A percentile compares a stretch with the other conserved stretches of the same genome.
phyloP scores from a whole-genome alignment of 2,888 invertebrate species.

The Ligdia adustata region DNA sequence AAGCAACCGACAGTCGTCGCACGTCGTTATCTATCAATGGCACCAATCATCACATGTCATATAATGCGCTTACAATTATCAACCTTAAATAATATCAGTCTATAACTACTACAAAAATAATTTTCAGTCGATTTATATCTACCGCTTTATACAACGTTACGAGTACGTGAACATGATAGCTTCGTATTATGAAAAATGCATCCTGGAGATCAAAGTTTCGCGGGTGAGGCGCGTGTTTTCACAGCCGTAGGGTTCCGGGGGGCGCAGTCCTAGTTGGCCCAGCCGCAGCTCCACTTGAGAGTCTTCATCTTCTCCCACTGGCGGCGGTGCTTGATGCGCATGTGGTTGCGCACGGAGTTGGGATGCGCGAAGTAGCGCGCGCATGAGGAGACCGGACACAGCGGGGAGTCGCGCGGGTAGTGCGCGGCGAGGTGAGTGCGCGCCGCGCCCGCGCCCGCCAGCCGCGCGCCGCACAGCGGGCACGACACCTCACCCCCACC shows the following conservation, averaged over 20 bases:
- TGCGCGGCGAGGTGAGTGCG: slow-evolving; percentile 91
- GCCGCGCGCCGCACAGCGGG: slow-evolving; percentile 88
- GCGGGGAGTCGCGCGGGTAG: slow-evolving; percentile 93
- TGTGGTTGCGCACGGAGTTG: slow-evolving; percentile 94
- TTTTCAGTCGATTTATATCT: slow-evolving; percentile 81
- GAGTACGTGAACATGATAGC: slow-evolving; percentile 55
- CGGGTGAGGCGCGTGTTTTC: slow-evolving; percentile 51
- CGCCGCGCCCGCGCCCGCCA: slow-evolving; percentile 87
- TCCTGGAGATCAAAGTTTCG: slow-evolving; percentile 68
- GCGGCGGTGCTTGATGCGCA: slow-evolving; percentile 91
- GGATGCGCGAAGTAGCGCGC: slow-evolving; percentile 91
- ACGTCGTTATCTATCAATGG: slow-evolving; percentile 81
- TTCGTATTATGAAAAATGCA: slow-evolving; percentile 61
- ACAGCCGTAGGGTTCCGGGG: slow-evolving; percentile 54
- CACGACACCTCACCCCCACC: slow-evolving; percentile 83
- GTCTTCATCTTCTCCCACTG: slow-evolving; percentile 94
- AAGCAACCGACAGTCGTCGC: slow-evolving; percentile 65
- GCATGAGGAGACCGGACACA: slow-evolving; percentile 91
- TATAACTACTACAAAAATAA: slow-evolving; percentile 83
- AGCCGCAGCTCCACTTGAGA: slow-evolving; percentile 88
- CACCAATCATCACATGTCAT: slow-evolving; percentile 83
- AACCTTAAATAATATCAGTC: slow-evolving; percentile 80
- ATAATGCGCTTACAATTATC: slow-evolving; percentile 75
- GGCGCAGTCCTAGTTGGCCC: slow-evolving; percentile 56
- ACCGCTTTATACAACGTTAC: slow-evolving; percentile 69